Evolutionary conservation across 2,113 vertebrate species (phyloP), one percentile per base, ranked within the genome.

Genomic region (cattle (Bos taurus)): DNA sequence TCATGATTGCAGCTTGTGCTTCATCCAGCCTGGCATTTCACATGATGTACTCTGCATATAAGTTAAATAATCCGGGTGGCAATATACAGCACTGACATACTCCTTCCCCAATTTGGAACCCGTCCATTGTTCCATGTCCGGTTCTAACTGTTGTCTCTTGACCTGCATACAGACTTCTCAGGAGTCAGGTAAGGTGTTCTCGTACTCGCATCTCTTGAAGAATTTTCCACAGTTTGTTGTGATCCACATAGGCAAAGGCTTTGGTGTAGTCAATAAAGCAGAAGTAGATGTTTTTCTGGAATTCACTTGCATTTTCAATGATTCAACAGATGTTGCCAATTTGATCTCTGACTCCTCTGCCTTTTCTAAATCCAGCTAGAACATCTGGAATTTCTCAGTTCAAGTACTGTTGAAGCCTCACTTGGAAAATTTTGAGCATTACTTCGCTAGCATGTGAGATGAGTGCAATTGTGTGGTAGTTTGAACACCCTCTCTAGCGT

Each of bases 251-350:
- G 62, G 30, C 62, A 64, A 64, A 64, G 7, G 2, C 3, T 64
- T n/a, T n/a, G 3, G 15, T n/a, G 62, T n/a, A n/a, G 62, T 64
- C 62, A n/a, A n/a, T n/a, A 64, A 64, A n/a, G 62, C 62, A 64
- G 30, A 64, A 64, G 30, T n/a, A 64, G 30, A n/a, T 64, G 30
- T n/a, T 17, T 64, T 64, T 64, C 62, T 64, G 62, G 15, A 64
- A 64, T 0, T n/a, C 30, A 9, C 30, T 64, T 17, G 30, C 1
- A 2, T n/a, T 64, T 17, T 64, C 1, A 0, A 8, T 17, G 30
- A 64, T 64, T n/a, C 15, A 64, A n/a, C 3, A 64, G 15, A n/a
- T 64, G 33, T 64, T n/a, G 62, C 7, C 62, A 64, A 64, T 64
- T 64, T 64, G 62, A 17, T 17, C 15, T n/a, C 30, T 64, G 62